Evolutionary conservation across 2,113 vertebrate genomes (phyloP).

Genomic region (Arvicanthis niloticus): DNA sequence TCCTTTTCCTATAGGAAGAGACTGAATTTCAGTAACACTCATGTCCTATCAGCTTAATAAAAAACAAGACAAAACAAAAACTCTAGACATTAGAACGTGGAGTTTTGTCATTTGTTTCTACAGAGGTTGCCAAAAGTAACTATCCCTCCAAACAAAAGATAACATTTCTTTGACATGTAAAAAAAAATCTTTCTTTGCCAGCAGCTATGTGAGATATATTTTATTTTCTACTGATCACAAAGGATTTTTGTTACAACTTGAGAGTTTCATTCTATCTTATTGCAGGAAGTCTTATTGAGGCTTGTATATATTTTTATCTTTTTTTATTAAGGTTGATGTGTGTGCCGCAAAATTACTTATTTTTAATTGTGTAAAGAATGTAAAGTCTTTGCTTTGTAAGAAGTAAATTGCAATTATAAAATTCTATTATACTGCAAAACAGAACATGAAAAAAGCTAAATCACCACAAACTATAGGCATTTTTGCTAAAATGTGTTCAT

Average conservation of each 20-base stretch:
- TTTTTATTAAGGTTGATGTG: conserved; percentile 69
- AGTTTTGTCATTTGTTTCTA: conserved; percentile 14
- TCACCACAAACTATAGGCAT: neutral
- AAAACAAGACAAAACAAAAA: neutral
- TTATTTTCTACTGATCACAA: conserved; percentile 58
- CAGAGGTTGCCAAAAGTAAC: neutral
- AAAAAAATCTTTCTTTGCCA: conserved; percentile 15
- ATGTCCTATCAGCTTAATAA: conserved; percentile 49
- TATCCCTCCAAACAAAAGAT: conserved; percentile 48
- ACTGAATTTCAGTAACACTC: neutral
- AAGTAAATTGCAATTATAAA: conserved; percentile 48
- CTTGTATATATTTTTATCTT: conserved; percentile 29
- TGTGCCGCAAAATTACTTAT: neutral
- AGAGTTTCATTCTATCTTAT: conserved; percentile 15
- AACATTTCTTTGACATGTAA: conserved; percentile 47
- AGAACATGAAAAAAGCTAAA: conserved; percentile 43
- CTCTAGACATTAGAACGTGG: neutral
- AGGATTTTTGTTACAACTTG: conserved; percentile 61
- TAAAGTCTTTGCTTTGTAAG: conserved; percentile 58
- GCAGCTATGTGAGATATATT: conserved; percentile 53
- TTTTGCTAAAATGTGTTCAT: conserved; percentile 52
- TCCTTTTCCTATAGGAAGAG: conserved; percentile 41
- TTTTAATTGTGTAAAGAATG: conserved; percentile 38
- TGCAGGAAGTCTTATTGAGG: conserved; percentile 24
- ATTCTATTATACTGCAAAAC: conserved; percentile 45